Conservation (phyloP, 2,797 vertebrate species). For the Zenarchopterus dispar region DNA sequence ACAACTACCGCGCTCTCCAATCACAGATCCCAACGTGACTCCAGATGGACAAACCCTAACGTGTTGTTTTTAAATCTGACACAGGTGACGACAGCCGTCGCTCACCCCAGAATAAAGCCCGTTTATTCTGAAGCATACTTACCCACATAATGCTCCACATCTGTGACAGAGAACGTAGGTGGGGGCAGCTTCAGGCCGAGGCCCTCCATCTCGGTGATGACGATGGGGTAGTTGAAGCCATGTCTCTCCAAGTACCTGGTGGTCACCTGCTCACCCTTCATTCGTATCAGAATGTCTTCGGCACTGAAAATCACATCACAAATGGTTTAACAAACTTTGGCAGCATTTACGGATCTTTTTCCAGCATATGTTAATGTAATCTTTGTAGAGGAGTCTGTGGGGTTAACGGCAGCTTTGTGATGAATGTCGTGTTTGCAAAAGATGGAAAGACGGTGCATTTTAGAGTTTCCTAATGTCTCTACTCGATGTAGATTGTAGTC, state of each 20-base stretch:
- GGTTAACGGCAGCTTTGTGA: too few relatives aligned
- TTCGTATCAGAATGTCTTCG: slow-evolving; percentile 91
- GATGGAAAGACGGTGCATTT: too few relatives aligned
- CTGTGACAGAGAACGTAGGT: slow-evolving; percentile 89
- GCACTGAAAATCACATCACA: slow-evolving; percentile 79
- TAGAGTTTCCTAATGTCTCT: too few relatives aligned
- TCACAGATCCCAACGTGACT: slow-evolving; percentile 22
- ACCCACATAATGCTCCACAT: slow-evolving; percentile 98
- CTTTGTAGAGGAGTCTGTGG: too few relatives aligned
- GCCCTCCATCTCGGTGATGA: slow-evolving; percentile 90
- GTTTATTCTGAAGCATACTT: slow-evolving; percentile 62
- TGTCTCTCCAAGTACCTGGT: slow-evolving; percentile 94
- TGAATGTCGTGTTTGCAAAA: too few relatives aligned
- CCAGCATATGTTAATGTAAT: too few relatives aligned
- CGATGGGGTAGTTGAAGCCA: slow-evolving; percentile 92
- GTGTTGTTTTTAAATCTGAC: slow-evolving; percentile 24
- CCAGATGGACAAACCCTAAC: slow-evolving; percentile 32
- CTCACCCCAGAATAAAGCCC: background rate
- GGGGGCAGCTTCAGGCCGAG: slow-evolving; percentile 93
- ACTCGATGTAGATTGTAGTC: too few relatives aligned
- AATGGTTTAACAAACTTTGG: background rate
- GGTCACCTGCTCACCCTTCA: slow-evolving; percentile 93
- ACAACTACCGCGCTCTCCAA: slow-evolving; percentile 8
- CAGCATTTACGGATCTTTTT: too few relatives aligned
- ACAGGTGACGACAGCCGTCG: slow-evolving; percentile 16